Evolutionary conservation across 2,113 vertebrate genomes (phyloP).

Genomic region (Ia io): DNA sequence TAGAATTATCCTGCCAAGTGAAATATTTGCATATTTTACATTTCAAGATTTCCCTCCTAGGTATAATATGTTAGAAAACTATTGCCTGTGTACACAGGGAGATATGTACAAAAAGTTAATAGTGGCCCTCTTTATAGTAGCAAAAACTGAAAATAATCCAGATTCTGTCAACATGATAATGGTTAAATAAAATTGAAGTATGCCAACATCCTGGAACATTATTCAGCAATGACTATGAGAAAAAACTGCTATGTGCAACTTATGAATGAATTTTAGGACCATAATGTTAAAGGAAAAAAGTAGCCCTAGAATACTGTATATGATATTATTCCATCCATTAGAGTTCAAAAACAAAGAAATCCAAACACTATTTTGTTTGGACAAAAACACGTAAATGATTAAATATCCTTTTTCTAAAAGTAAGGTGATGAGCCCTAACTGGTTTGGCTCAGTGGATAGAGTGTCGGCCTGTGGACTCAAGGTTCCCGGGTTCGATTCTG

Average conservation of each 20-base stretch:
- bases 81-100: background rate
- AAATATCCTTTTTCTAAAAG: background rate
- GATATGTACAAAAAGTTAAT: background rate
- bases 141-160: background rate
- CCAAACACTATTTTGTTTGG: background rate
- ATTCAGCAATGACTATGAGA: background rate
- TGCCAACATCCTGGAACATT: background rate
- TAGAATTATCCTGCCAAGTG: background rate
- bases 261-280: background rate
- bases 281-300: background rate
- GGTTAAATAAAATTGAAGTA: background rate
- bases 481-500: no score
- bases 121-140: background rate
- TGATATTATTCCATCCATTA: background rate
- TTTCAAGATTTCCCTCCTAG: background rate
- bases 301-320: background rate
- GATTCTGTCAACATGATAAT: background rate
- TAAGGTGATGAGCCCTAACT: background rate
- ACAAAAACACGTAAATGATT: background rate
- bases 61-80: background rate
- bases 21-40: background rate
- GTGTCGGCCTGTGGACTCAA: no score
- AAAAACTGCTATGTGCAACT: background rate
- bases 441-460: no score
- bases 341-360: slow-evolving; percentile 10